Evolutionary conservation across 2,888 invertebrate species (phyloP).

Genomic region (Ophioninae sp.): DNA sequence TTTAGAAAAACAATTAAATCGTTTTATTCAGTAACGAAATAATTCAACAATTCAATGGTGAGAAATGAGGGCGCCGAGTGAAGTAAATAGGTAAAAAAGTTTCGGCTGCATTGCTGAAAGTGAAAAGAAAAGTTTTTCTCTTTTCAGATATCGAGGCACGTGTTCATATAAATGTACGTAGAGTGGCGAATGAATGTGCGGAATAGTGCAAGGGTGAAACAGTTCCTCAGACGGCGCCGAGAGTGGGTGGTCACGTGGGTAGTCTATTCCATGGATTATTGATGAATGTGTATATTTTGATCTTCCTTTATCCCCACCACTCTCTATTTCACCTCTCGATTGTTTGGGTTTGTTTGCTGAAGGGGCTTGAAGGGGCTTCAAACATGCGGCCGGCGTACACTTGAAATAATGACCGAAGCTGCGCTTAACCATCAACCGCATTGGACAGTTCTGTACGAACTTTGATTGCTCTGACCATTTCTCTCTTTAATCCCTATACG

Average conservation of each 20-base stretch:
- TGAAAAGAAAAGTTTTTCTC: neutral
- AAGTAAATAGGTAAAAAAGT: neutral
- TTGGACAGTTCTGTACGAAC: constrained; percentile 7
- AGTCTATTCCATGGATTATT: constrained; percentile 81
- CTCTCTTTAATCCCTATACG: neutral
- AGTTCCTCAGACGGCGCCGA: constrained; percentile 32
- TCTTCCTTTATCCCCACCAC: constrained; percentile 65
- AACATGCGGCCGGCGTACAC: constrained; percentile 61
- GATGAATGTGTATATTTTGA: constrained; percentile 74
- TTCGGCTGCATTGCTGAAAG: neutral
- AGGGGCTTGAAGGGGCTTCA: constrained; percentile 66
- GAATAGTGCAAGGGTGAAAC: constrained; percentile 19
- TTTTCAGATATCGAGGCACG: neutral
- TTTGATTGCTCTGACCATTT: constrained; percentile 5
- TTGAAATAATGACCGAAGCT: constrained; percentile 78
- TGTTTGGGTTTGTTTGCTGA: neutral
- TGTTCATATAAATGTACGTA: neutral
- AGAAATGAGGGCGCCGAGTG: neutral
- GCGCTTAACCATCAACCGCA: constrained; percentile 28
- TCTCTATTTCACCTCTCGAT: constrained; percentile 13
- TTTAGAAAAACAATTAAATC: neutral
- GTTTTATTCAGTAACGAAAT: neutral
- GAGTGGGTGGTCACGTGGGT: constrained; percentile 69
- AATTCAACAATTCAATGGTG: neutral
- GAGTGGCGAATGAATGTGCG: constrained; percentile 3